These are phyloP conservation scores for Phrynocephalus versicolor DNA, from an alignment of 2,113 vertebrate species.

Conservation along the genomic window DNA sequence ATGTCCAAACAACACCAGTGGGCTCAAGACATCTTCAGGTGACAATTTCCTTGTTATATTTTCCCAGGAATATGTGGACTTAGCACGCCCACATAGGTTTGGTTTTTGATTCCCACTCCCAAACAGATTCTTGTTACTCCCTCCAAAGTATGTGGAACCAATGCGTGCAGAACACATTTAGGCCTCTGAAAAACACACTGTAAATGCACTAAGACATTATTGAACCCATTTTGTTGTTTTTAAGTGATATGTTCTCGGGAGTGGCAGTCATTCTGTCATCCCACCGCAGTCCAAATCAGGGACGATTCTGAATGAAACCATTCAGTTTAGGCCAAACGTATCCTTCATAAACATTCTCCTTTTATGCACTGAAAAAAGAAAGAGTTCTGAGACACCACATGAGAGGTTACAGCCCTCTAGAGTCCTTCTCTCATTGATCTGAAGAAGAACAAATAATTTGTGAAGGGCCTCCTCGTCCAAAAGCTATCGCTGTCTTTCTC, in stretches of 20 bases:
- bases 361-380: not conserved
- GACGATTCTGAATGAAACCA: constrained; percentile 35
- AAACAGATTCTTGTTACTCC: not conserved
- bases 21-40: too few relatives aligned
- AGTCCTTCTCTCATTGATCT: constrained; percentile 39
- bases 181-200: fast-evolving
- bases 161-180: not conserved
- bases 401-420: constrained; percentile 36
- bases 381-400: not conserved
- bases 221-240: not conserved
- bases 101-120: too few relatives aligned
- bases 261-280: not conserved
- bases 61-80: too few relatives aligned
- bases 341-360: constrained; percentile 34
- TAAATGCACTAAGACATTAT: not conserved
- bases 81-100: too few relatives aligned
- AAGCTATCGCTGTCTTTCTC: not conserved
- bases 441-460: not conserved
- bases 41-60: too few relatives aligned
- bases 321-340: constrained; percentile 8
- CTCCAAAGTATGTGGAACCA: not conserved
- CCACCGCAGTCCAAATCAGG: constrained; percentile 3
- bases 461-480: constrained; percentile 10
- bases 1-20: too few relatives aligned
- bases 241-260: not conserved